These are phyloP conservation scores for Pterobdella sp. DNA, from an alignment of 2,888 invertebrate species.

Conservation along the genomic window DNA sequence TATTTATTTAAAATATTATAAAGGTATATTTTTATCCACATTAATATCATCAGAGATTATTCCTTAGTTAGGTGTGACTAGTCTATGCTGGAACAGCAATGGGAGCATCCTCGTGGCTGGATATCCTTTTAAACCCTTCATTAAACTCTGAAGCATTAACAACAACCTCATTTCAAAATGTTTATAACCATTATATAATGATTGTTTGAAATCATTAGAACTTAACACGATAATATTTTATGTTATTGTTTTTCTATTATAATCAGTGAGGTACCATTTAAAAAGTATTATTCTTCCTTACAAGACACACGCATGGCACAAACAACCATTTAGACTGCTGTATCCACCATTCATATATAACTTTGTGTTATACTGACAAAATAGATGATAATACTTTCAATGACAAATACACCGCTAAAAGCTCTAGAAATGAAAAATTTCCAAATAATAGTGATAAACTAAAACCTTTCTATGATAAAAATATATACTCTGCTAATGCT, in stretches of 20 bases:
- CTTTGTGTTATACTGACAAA: not conserved
- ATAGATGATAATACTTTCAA: too few species aligned
- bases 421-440: not conserved
- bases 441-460: not conserved
- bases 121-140: not conserved
- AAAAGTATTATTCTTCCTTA: too few species aligned
- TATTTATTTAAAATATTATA: too few species aligned
- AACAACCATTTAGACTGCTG: slow-evolving; percentile 1
- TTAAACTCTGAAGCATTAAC: too few species aligned
- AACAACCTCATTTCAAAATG: too few species aligned
- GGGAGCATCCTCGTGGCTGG: not conserved
- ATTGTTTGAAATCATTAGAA: too few species aligned
- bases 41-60: too few species aligned
- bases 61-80: not conserved
- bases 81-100: slow-evolving; percentile 5
- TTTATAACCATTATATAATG: too few species aligned
- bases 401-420: not conserved
- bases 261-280: too few species aligned
- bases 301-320: not conserved
- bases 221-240: too few species aligned
- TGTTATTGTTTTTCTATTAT: too few species aligned
- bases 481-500: not conserved
- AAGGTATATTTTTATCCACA: too few species aligned
- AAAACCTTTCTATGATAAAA: not conserved
- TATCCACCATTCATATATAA: not conserved